Conservation (phyloP, 2,888 invertebrate genomes). For the Pandemis heparana region DNA sequence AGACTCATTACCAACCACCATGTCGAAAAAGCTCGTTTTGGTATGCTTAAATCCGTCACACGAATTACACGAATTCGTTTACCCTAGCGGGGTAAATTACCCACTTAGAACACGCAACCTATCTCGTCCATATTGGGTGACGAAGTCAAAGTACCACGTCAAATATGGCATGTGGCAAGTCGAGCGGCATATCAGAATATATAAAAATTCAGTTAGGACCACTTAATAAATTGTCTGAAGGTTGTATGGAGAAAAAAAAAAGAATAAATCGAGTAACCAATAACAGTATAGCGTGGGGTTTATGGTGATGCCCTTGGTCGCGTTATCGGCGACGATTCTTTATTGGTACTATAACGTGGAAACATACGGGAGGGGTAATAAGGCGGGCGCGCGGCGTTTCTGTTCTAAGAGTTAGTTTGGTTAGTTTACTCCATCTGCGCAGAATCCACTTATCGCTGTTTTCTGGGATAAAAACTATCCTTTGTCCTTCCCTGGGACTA, state of each 20-base stretch:
- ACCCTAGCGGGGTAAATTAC: background rate
- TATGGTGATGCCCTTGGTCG: constrained; percentile 77
- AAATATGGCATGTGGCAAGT: constrained; percentile 8
- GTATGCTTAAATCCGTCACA: too few relatives aligned
- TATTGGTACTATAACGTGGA: constrained; percentile 74
- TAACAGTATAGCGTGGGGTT: constrained; percentile 80
- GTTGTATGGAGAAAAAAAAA: constrained; percentile 61
- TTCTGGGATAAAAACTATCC: too few relatives aligned
- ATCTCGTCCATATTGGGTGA: background rate
- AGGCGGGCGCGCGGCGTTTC: constrained; percentile 8
- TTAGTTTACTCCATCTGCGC: too few relatives aligned
- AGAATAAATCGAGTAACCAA: constrained; percentile 77
- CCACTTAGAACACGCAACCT: background rate
- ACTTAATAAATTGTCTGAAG: constrained; percentile 77
- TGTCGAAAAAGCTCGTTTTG: too few relatives aligned
- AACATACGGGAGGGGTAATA: constrained; percentile 60
- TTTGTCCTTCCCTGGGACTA: too few relatives aligned
- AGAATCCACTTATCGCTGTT: too few relatives aligned
- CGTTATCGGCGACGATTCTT: constrained; percentile 78
- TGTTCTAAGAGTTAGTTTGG: background rate
- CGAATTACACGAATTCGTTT: background rate
- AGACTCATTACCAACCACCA: too few relatives aligned
- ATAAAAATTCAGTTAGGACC: constrained; percentile 59
- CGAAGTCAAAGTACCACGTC: background rate
- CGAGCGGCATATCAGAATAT: constrained; percentile 17